Evolutionary conservation across 2,113 vertebrate genomes (phyloP), one percentile per base, ranked within the genome.

Genomic region (Strigops habroptila): DNA sequence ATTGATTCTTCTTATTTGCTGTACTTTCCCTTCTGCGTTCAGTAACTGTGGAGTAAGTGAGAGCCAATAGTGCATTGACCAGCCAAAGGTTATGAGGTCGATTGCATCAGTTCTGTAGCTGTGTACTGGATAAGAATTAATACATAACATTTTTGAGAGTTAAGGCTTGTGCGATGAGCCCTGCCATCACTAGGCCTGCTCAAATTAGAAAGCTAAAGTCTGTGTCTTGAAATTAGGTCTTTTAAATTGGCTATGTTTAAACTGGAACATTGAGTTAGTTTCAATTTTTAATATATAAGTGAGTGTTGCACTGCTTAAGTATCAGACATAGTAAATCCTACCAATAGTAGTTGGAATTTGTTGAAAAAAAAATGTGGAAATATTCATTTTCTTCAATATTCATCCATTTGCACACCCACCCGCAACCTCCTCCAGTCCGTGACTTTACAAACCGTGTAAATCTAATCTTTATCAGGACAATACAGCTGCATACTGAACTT

Each of bases 11-110:
- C 92, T 63, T 76, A 24, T 85, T 94, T 85, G 44, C 71, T 94
- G 62, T 74, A 93, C 92, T 90, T 92, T 92, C 70, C 96, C 30
- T 87, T 78, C 46, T 74, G 17, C 31, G 10, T 69, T 91, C 80
- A 62, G 18, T 35, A 37, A 0, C 28, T 33, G 2, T 51, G 24
- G 39, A 82, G 13, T 75, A 39, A 79, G 46, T 16, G 37, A 70
- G 31, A 90, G 53, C 51, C 31, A 76, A 41, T 8, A 75, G 43
- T 75, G 24, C 83, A 41, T 64, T 89, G 60, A 84, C 67, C 55
- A 86, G 68, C 23, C 68, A 88, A 90, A 96, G 71, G 63, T 52
- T 90, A 27, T 28, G 39, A 88, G 30, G 49, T 9, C 49, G 55
- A 53, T 82, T 87, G 76, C 55, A 55, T 82, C 78, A 75, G 55